Percentiles rank a stretch among this genome's conserved stretches.
phyloP scores from a whole-genome alignment of 2,888 invertebrate genomes.

The Ochropleura leucogaster region DNA sequence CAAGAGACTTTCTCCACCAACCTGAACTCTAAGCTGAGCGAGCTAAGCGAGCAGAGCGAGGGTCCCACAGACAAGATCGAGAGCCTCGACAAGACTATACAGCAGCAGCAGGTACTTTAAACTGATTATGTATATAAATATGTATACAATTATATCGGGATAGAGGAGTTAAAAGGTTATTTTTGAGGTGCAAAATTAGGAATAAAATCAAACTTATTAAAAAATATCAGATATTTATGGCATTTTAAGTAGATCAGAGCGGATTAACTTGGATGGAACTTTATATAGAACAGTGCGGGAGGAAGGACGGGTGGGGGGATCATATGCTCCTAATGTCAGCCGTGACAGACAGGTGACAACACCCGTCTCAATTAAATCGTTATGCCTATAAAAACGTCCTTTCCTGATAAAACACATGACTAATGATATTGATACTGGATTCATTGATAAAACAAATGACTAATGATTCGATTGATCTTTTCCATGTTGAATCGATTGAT shows the following conservation, averaged over 20 bases:
- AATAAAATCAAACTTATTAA: too few species aligned
- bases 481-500: slow-evolving; percentile 1
- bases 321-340: background rate
- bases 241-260: too few species aligned
- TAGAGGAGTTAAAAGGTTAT: background rate
- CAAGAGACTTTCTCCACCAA: slow-evolving; percentile 86
- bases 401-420: too few species aligned
- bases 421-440: background rate
- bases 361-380: background rate
- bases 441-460: slow-evolving; percentile 10
- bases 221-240: too few species aligned
- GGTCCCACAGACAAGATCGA: slow-evolving; percentile 89
- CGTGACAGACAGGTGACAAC: background rate
- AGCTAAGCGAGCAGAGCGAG: slow-evolving; percentile 80
- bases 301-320: background rate
- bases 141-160: slow-evolving; percentile 11
- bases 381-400: too few species aligned
- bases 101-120: slow-evolving; percentile 91
- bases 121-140: slow-evolving; percentile 3
- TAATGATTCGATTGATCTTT: slow-evolving; percentile 1
- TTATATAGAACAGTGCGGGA: too few species aligned
- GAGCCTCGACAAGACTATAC: slow-evolving; percentile 92
- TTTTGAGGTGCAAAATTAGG: slow-evolving; percentile 20
- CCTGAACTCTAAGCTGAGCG: slow-evolving; percentile 90
- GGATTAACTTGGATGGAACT: too few species aligned